These are phyloP conservation scores for Nemoura dubitans DNA, from an alignment of 2,888 invertebrate genomes.

Conservation along the genomic window DNA sequence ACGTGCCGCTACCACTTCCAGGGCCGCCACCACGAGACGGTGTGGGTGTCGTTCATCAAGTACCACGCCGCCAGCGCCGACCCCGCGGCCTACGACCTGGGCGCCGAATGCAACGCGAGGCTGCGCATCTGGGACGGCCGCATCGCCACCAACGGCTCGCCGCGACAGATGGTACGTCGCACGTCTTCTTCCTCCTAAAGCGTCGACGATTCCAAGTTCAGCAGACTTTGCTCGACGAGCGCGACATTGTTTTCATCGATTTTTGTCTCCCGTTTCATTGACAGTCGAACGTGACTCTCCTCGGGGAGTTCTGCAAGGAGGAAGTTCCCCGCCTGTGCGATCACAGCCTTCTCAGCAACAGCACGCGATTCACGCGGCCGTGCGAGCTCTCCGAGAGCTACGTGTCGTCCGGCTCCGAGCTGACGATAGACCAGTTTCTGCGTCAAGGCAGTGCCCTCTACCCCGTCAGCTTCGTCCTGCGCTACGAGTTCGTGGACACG, in stretches of 20 bases:
- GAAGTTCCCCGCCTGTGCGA: conserved; percentile 79
- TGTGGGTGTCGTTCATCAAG: conserved; percentile 85
- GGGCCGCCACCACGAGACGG: conserved; percentile 78
- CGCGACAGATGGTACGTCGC: conserved; percentile 50
- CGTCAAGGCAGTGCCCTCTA: conserved; percentile 82
- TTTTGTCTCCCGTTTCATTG: conserved; percentile 38
- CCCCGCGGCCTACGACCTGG: conserved; percentile 67
- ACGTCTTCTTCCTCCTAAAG: neutral
- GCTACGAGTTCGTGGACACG: conserved; percentile 85
- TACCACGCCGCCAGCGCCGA: conserved; percentile 76
- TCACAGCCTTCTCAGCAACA: conserved; percentile 76
- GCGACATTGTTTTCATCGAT: neutral
- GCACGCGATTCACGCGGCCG: conserved; percentile 75
- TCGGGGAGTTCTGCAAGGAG: conserved; percentile 81
- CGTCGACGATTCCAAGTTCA: neutral
- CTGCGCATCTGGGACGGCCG: conserved; percentile 81
- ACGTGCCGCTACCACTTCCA: conserved; percentile 83
- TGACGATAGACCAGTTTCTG: conserved; percentile 79
- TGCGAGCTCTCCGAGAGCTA: conserved; percentile 78
- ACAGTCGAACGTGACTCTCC: conserved; percentile 65
- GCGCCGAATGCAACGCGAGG: conserved; percentile 76
- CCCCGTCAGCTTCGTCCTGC: conserved; percentile 78
- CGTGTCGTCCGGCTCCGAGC: conserved; percentile 77
- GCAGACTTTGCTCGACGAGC: too few relatives aligned
- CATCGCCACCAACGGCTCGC: conserved; percentile 54